These are phyloP conservation scores for Sphaerophoria taeniata DNA, from an alignment of 2,888 invertebrate genomes.

Conservation along the genomic window DNA sequence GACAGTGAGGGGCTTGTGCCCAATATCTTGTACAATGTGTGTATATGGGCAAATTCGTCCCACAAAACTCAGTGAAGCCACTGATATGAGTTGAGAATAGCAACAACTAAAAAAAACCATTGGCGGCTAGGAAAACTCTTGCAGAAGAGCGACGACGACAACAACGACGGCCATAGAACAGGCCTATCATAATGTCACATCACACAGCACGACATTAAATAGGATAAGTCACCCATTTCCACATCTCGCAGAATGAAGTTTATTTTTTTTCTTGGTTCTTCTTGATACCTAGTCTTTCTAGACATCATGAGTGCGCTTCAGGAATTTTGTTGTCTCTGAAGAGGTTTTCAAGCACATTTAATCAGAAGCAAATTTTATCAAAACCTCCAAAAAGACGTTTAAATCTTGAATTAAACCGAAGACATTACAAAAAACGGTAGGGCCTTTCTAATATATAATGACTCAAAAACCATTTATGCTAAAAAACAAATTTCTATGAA, in stretches of 20 bases:
- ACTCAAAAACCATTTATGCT: too few relatives aligned
- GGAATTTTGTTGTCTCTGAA: constrained; percentile 14
- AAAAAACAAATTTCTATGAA: too few relatives aligned
- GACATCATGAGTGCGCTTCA: constrained; percentile 30
- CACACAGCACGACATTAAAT: constrained; percentile 75
- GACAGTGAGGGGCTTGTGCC: constrained; percentile 53
- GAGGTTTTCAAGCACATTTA: constrained; percentile 15
- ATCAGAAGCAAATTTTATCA: neutral
- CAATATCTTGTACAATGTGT: constrained; percentile 48
- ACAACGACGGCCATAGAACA: constrained; percentile 50
- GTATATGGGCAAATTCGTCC: constrained; percentile 61
- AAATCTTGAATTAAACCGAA: too few relatives aligned
- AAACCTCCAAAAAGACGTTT: neutral
- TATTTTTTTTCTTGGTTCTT: constrained; percentile 12
- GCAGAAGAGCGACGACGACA: constrained; percentile 27
- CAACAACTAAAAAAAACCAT: constrained; percentile 41
- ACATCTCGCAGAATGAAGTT: constrained; percentile 47
- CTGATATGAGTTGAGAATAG: constrained; percentile 66
- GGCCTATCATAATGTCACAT: constrained; percentile 74
- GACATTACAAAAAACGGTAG: too few relatives aligned
- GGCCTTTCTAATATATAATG: too few relatives aligned
- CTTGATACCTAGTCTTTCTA: neutral
- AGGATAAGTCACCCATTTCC: constrained; percentile 74
- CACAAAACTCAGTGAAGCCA: constrained; percentile 28
- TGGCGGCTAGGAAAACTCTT: constrained; percentile 32